These are phyloP conservation scores for Lophura nycthemera DNA, from an alignment of 2,113 vertebrate genomes.

Conservation along the genomic window DNA sequence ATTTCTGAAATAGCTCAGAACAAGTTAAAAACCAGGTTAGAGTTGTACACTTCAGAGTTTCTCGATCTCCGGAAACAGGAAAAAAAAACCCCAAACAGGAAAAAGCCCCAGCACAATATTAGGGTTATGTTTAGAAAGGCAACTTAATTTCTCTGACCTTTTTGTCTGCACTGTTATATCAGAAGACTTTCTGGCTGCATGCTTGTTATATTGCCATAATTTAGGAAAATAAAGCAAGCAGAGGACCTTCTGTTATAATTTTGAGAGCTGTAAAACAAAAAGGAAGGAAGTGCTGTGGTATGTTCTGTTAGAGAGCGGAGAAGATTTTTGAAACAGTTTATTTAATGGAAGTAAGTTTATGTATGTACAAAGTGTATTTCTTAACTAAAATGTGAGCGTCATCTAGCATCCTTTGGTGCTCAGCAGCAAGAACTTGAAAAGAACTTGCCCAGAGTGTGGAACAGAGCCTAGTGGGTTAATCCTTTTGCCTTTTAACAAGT, in stretches of 20 bases:
- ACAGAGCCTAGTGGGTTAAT: not conserved
- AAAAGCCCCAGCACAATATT: not conserved
- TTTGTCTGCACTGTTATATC: not conserved
- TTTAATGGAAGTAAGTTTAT: not conserved
- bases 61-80: not conserved
- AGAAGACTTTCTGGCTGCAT: not conserved
- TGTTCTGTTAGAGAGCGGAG: not conserved
- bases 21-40: not conserved
- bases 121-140: not conserved
- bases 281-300: not conserved
- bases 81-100: not conserved
- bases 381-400: not conserved
- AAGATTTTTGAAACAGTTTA: not conserved
- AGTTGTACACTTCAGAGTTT: not conserved
- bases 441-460: not conserved
- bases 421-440: not conserved
- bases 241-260: not conserved
- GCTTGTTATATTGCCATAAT: not conserved
- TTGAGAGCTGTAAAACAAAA: not conserved
- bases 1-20: not conserved
- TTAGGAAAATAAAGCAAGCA: not conserved
- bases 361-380: not conserved
- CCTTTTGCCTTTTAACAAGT: not conserved
- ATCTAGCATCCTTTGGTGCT: not conserved
- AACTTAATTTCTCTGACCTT: not conserved